Percentiles rank a stretch among this genome's conserved stretches.
Conservation (phyloP, 2,113 vertebrate species). For the Nibea coibor region DNA sequence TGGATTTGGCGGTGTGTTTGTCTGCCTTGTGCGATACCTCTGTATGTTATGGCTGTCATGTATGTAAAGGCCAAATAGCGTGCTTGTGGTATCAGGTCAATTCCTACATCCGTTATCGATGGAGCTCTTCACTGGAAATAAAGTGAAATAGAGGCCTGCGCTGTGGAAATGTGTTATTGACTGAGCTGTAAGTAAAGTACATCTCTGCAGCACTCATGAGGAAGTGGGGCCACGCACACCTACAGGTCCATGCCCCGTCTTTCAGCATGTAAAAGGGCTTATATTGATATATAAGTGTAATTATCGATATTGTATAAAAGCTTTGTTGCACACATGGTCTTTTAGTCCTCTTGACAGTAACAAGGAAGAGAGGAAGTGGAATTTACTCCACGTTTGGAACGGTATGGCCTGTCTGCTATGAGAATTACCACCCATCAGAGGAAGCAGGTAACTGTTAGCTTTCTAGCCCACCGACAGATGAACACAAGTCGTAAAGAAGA, state of each 20-base stretch:
- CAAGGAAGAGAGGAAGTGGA: too few species aligned
- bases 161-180: constrained; percentile 59
- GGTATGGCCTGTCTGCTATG: not conserved
- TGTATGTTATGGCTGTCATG: constrained; percentile 54
- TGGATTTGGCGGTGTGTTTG: constrained; percentile 26
- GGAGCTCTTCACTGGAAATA: constrained; percentile 51
- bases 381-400: not conserved
- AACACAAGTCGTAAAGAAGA: not conserved
- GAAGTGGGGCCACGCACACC: not conserved
- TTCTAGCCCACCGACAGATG: not conserved
- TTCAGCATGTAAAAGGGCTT: not conserved
- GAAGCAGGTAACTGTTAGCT: constrained; percentile 8
- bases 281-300: too few species aligned
- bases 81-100: constrained; percentile 47
- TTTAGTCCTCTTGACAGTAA: too few species aligned
- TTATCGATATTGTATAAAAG: not conserved
- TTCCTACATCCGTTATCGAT: constrained; percentile 62
- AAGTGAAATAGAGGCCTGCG: constrained; percentile 36
- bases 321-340: not conserved
- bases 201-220: not conserved
- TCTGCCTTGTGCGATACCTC: constrained; percentile 13
- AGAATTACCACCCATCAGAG: constrained; percentile 7
- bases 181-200: constrained; percentile 21
- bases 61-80: constrained; percentile 53
- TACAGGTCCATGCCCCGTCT: not conserved